Evolutionary conservation across 2,797 vertebrate species (phyloP), one percentile per base, ranked within the genome.

Genomic region (Picus viridis): DNA sequence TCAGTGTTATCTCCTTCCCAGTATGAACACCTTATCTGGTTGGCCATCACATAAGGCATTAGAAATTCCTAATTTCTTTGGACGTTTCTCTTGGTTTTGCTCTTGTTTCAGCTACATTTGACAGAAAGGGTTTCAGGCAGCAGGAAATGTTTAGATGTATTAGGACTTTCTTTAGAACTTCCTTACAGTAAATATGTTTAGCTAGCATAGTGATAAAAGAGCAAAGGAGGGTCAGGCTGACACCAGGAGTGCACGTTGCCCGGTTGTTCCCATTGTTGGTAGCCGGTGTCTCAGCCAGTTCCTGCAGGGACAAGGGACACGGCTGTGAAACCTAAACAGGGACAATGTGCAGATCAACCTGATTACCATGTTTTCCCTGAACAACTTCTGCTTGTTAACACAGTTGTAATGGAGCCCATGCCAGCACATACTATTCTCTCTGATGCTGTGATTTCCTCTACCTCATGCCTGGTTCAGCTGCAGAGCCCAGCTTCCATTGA

Each of bases 171-270:
- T 79, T 11, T 56, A 75, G 64, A 86, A 39, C 32, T 72, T 77
- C 64, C 89, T 79, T 11, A 27, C 47, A 83, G 72, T 45, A 70
- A 89, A 81, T 30, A 26, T 32, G 51, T 84, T 82, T n/a, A 32
- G n/a, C 30, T 86, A 71, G 15, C 18, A 8, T 16, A 10, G 71
- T 29, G 85, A 39, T 16, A 12, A 76, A 86, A 67, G 61, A 88
- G 61, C 43, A 15, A 9, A 41, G 86, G 24, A 68, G 90, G 90
- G 85, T 89, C 90, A 77, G 74, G 85, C 80, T 88, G 92, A 89
- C 92, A 30, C 73, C 70, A 18, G 54, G 51, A 74, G 93, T 4
- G 1, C 75, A 10, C 0, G 0, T 47, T 77, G 75, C 65, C 72
- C 12, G 0, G 4, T 53, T 63, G 9, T 67, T 78, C 64, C 87